Conservation (phyloP, 1,140 invertebrate species). For the Temnothorax longispinosus region DNA sequence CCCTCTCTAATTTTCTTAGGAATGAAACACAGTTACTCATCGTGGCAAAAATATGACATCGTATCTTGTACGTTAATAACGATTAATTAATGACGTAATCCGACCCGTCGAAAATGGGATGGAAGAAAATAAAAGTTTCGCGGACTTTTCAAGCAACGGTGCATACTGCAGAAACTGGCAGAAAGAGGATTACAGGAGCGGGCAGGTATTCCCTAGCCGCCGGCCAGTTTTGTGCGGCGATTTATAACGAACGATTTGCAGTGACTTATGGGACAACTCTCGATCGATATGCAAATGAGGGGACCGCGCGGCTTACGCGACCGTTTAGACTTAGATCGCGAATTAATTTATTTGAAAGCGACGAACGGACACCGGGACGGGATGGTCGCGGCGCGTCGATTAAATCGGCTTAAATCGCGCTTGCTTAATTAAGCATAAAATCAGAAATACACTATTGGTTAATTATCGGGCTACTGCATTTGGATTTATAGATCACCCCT, state of each 20-base stretch:
- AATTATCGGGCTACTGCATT: constrained; percentile 3
- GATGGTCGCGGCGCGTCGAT: not conserved
- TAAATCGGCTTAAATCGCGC: constrained; percentile 27
- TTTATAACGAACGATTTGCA: constrained; percentile 52
- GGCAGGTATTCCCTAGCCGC: not conserved
- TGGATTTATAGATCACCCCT: not conserved
- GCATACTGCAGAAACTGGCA: not conserved
- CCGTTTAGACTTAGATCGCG: constrained; percentile 20
- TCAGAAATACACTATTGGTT: not conserved
- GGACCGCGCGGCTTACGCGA: not conserved
- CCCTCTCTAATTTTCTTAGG: constrained; percentile 22
- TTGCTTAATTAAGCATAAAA: constrained; percentile 21
- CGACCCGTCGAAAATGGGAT: not conserved
- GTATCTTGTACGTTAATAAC: constrained; percentile 12
- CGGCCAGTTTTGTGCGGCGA: constrained; percentile 25
- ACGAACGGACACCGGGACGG: not conserved
- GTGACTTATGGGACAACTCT: constrained; percentile 38
- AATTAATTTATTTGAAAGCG: constrained; percentile 45
- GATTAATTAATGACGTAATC: constrained; percentile 40
- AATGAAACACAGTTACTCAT: constrained; percentile 17
- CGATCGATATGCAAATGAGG: constrained; percentile 39
- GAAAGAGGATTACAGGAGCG: constrained; percentile 22
- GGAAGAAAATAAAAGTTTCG: constrained; percentile 9
- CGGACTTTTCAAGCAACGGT: not conserved
- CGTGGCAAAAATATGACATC: constrained; percentile 17